Percentiles rank a stretch among this genome's conserved stretches.
These are phyloP conservation scores for Daktulosphaira vitifoliae DNA, from an alignment of 1,140 invertebrate genomes.

Conservation along the genomic window DNA sequence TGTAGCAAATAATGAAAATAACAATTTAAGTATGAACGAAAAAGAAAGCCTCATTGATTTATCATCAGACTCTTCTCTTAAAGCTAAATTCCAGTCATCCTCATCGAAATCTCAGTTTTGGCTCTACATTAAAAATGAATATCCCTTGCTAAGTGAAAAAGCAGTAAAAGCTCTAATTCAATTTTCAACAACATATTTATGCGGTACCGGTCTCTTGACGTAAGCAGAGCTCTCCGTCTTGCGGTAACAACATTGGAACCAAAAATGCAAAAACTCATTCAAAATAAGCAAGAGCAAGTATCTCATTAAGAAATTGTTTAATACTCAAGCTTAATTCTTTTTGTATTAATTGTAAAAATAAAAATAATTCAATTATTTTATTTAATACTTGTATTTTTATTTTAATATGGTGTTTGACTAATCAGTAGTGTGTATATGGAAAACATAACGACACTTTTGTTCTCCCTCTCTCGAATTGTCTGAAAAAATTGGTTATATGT, in stretches of 20 bases:
- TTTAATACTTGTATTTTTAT: background rate
- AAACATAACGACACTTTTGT: too few species aligned
- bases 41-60: too few species aligned
- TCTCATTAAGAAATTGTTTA: background rate
- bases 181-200: conserved; percentile 32
- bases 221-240: conserved; percentile 28
- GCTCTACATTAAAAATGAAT: too few species aligned
- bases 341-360: background rate
- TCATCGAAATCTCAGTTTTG: conserved; percentile 4
- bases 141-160: conserved; percentile 12
- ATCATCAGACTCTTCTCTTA: too few species aligned
- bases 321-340: too few species aligned
- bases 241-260: conserved; percentile 33
- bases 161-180: conserved; percentile 21
- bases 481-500: too few species aligned
- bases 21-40: too few species aligned
- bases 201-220: conserved; percentile 33
- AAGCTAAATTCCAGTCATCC: too few species aligned
- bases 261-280: conserved; percentile 26
- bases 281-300: conserved; percentile 34
- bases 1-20: too few species aligned
- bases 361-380: background rate
- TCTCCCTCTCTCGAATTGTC: too few species aligned
- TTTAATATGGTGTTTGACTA: background rate
- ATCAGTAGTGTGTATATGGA: background rate